Evolutionary conservation across 2,113 vertebrate genomes (phyloP).

Genomic region (Bagarius yarrelli): DNA sequence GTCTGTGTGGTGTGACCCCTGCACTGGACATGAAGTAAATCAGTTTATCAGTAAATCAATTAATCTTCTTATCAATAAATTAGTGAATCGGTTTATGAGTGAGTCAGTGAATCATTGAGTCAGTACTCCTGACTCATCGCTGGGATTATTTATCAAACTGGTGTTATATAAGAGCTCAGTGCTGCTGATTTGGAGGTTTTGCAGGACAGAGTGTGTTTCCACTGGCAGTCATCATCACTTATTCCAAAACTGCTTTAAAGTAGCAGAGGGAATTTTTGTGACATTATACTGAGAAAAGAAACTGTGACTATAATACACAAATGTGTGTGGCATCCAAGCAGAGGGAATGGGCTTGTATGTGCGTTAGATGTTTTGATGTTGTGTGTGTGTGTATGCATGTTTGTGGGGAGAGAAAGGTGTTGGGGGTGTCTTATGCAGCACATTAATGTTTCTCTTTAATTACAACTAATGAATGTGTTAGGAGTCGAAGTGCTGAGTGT

Average conservation of each 20-base stretch:
- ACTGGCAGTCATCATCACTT: neutral
- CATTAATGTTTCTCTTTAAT: constrained; percentile 65
- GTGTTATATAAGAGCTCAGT: neutral
- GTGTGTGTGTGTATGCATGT: neutral
- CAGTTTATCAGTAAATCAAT: neutral
- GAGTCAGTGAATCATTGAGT: neutral
- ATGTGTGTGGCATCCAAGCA: neutral
- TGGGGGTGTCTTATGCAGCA: constrained; percentile 49
- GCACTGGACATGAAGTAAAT: neutral
- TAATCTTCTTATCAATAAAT: too few relatives aligned
- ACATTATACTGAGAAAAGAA: neutral
- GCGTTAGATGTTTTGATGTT: neutral
- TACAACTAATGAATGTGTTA: constrained; percentile 48
- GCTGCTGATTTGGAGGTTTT: neutral
- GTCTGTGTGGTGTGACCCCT: neutral
- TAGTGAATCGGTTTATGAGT: too few relatives aligned
- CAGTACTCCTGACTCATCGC: neutral
- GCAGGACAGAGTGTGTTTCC: neutral
- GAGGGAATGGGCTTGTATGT: neutral
- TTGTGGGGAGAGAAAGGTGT: neutral
- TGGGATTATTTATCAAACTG: neutral
- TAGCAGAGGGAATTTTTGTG: neutral
- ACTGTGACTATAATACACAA: neutral
- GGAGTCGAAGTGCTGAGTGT: constrained; percentile 28
- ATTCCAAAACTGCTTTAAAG: neutral